Conservation (phyloP, 2,113 vertebrate species). For the Pangasianodon hypophthalmus region DNA sequence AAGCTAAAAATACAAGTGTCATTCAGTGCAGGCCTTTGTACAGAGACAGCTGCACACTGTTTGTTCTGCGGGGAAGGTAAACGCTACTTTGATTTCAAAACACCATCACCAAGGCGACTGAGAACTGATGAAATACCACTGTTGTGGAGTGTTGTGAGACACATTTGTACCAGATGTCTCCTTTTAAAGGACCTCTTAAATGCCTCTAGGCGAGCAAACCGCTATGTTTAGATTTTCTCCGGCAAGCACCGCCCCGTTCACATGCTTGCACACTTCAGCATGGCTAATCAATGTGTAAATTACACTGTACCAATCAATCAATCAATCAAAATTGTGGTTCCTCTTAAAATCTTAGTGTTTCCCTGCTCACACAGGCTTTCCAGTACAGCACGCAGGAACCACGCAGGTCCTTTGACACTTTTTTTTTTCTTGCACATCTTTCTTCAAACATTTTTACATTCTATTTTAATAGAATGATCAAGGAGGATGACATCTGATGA, state of each 20-base stretch:
- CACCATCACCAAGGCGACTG: constrained; percentile 39
- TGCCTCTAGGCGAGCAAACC: constrained; percentile 2
- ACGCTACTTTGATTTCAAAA: constrained; percentile 57
- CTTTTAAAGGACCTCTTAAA: constrained; percentile 34
- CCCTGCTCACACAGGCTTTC: background rate
- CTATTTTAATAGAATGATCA: background rate
- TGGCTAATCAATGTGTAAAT: constrained; percentile 15
- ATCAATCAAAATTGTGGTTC: background rate
- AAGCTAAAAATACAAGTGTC: constrained; percentile 52
- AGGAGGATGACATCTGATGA: constrained; percentile 9
- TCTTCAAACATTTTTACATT: background rate
- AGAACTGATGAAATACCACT: constrained; percentile 20
- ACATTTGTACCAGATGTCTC: constrained; percentile 3
- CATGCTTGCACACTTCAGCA: constrained; percentile 14
- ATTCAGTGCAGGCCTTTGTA: constrained; percentile 49
- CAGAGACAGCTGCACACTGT: constrained; percentile 57
- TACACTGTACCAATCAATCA: background rate
- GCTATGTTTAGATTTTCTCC: background rate
- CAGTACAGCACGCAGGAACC: background rate
- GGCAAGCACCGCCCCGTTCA: background rate
- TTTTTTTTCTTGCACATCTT: background rate
- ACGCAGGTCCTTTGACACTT: background rate
- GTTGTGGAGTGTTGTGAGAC: background rate
- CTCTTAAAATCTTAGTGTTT: background rate
- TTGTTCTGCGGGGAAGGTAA: constrained; percentile 58